Evolutionary conservation across 1,140 invertebrate genomes (phyloP), one percentile per base, ranked within the genome.

Genomic region (Argopecten irradians): DNA sequence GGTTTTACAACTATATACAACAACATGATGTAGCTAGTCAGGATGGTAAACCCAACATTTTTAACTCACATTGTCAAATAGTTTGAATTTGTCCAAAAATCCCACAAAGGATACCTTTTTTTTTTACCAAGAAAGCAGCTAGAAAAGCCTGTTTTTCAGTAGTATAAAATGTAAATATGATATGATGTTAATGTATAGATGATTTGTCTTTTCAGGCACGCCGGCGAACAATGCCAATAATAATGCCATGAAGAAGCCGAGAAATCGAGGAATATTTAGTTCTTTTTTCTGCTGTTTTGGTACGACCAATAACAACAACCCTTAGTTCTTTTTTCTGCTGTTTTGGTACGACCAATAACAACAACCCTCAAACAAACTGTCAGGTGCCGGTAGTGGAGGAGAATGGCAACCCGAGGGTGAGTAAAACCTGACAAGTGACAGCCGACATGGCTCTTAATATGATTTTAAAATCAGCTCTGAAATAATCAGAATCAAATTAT

Each of bases 201-300:
- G n/a, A n/a, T 88, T 91, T 91, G 84, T 90, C 89, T 89, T 94
- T 95, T 83, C 92, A 95, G 95, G 93, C 89, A 90, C 93, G 92
- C 85, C 94, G 90, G 41, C 92, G 88, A 91, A 89, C 39, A 86
- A 34, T 32, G 34, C 82, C 82, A 89, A 86, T 82, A 91, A 92
- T 35, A 92, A 92, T 89, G 93, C 93, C 90, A 91, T 93, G 89
- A 97, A 97, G 95, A 97, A 97, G 93, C 96, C 96, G 82, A 96
- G 97, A 90, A 97, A 94, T 85, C 94, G 97, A 88, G 97, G 98
- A 88, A 97, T 99, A 92, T 95, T 98, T 86, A 97, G 97, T 92
- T 98, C 98, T 35, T 96, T 98, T 91, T 96, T 98, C 83, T 98
- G 98, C 96, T 99, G 98, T 94, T 97, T 98, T 96, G 97, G 97